Conservation (phyloP, 2,888 invertebrate species). For the Nysson spinosus region DNA sequence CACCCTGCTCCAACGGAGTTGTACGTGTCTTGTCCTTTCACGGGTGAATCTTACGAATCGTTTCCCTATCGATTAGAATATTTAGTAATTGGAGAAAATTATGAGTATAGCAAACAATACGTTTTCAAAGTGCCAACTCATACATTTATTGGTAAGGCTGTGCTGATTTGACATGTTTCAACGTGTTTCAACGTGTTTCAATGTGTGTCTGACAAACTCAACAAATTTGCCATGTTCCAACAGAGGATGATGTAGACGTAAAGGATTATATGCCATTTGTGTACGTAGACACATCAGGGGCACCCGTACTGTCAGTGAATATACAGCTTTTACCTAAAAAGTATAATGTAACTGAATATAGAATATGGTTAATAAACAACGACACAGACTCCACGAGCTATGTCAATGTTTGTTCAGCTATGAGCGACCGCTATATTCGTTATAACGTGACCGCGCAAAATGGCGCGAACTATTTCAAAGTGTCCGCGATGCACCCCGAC, state of each 20-base stretch:
- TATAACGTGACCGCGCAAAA: constrained; percentile 64
- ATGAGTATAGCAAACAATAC: constrained; percentile 67
- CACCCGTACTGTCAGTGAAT: constrained; percentile 61
- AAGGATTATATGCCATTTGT: constrained; percentile 67
- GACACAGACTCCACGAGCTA: constrained; percentile 56
- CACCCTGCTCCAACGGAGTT: constrained; percentile 49
- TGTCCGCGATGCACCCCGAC: constrained; percentile 67
- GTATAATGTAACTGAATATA: constrained; percentile 70
- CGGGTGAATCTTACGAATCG: constrained; percentile 59
- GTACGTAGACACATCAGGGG: constrained; percentile 71
- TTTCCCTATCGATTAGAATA: constrained; percentile 66
- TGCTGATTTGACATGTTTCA: background rate
- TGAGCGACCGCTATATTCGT: constrained; percentile 49
- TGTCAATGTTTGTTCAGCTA: constrained; percentile 30
- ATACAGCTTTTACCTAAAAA: constrained; percentile 68
- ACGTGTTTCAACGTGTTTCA: background rate
- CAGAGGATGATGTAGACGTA: constrained; percentile 50
- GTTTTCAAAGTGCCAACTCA: constrained; percentile 70
- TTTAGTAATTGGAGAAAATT: constrained; percentile 51
- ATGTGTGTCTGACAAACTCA: no score
- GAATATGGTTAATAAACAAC: constrained; percentile 70
- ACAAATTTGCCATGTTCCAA: no score
- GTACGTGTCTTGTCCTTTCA: constrained; percentile 69
- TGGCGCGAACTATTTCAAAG: constrained; percentile 71
- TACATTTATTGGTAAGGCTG: constrained; percentile 61